Evolutionary conservation across 2,797 vertebrate species (phyloP).

Genomic region (Chanos chanos): DNA sequence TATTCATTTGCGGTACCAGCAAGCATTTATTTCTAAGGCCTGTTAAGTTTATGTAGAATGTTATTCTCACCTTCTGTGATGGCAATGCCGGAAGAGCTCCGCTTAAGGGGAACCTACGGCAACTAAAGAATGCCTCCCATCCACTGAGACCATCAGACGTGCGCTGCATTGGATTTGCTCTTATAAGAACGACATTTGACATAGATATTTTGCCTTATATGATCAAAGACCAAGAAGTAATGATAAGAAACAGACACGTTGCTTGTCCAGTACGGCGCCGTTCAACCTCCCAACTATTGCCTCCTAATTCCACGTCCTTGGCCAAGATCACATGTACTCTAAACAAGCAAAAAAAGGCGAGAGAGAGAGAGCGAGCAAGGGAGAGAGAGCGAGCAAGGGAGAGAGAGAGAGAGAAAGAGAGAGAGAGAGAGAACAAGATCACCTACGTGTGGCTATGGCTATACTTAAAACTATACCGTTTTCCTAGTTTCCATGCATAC

Average conservation of each 20-base stretch:
- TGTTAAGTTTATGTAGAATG: conserved; percentile 9
- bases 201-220: too few species aligned
- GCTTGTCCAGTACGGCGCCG: background rate
- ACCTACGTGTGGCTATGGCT: too few species aligned
- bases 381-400: background rate
- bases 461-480: too few species aligned
- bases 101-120: conserved; percentile 20
- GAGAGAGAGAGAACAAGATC: too few species aligned
- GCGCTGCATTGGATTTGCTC: conserved; percentile 21
- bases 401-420: too few species aligned
- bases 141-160: conserved; percentile 38
- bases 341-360: too few species aligned
- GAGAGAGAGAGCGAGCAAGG: too few species aligned
- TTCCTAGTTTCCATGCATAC: too few species aligned
- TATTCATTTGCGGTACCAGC: too few species aligned
- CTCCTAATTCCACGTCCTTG: conserved; percentile 12
- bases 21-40: background rate
- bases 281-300: conserved; percentile 12
- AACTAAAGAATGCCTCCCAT: conserved; percentile 27
- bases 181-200: background rate
- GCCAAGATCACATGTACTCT: conserved; percentile 7
- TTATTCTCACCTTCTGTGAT: conserved; percentile 61
- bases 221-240: too few species aligned
- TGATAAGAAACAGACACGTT: too few species aligned
- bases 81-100: conserved; percentile 46